These are phyloP conservation scores for Microplitis demolitor DNA, from an alignment of 1,140 invertebrate species.

Conservation along the genomic window DNA sequence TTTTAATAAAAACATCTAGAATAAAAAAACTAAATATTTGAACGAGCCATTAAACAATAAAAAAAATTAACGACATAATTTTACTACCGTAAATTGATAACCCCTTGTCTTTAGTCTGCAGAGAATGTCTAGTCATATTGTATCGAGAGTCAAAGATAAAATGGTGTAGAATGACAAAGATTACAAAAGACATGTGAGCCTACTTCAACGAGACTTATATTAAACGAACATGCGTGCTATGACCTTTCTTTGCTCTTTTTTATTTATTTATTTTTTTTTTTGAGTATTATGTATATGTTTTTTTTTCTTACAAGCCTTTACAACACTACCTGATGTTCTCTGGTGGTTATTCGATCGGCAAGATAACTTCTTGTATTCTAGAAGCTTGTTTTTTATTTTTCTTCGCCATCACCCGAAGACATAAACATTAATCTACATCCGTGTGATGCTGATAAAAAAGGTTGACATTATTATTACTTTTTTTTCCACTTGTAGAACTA, in stretches of 20 bases:
- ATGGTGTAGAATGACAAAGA: constrained; percentile 27
- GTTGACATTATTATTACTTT: not conserved
- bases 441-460: constrained; percentile 15
- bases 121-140: not conserved
- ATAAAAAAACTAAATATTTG: too few relatives aligned
- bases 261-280: not conserved
- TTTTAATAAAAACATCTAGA: too few relatives aligned
- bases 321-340: not conserved
- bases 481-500: not conserved
- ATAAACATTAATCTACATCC: constrained; percentile 20
- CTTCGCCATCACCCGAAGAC: not conserved
- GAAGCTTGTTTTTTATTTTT: not conserved
- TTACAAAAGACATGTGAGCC: constrained; percentile 21
- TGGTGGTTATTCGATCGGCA: constrained; percentile 12
- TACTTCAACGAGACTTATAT: not conserved
- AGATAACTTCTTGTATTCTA: not conserved
- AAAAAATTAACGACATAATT: too few relatives aligned
- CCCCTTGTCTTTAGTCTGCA: not conserved
- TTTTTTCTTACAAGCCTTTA: not conserved
- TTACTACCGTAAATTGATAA: not conserved
- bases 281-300: not conserved
- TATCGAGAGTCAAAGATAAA: not conserved
- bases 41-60: too few relatives aligned
- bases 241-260: constrained; percentile 17
- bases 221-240: constrained; percentile 1